Evolutionary conservation across 2,888 invertebrate species (phyloP), one percentile per base, ranked within the genome.

Genomic region (Labia minor): DNA sequence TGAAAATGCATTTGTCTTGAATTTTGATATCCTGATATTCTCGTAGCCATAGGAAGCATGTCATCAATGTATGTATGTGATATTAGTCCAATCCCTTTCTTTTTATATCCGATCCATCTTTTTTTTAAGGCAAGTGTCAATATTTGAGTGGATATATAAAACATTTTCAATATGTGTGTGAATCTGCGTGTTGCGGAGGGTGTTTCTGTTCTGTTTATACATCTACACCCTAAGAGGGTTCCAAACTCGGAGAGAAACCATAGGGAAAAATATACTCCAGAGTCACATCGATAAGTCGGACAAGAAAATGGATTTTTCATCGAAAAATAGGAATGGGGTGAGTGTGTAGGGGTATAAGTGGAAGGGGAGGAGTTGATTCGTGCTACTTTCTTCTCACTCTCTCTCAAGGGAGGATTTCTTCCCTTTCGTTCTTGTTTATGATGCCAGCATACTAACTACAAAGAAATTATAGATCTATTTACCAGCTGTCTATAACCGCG

Each of bases 241-340:
- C n/a, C 49, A 49, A 16, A 49, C 49, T 49, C 14, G 14, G 49
- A 49, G 49, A 49, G 16, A 49, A 49, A 49, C 49, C 49, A 49
- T 49, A 49, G 49, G 49, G 49, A 49, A 49, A 49, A 49, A 49
- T 49, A 67, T 67, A 70, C 70, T 70, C 70, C 62, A 62, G 78
- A 77, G 78, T 75, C 74, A 75, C 78, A 79, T 79, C 79, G 78
- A 78, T 79, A 78, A 78, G 78, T 78, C 78, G 74, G 73, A 67
- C 75, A 76, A 78, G 78, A 79, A 49, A 79, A 79, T 79, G 78
- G 79, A 79, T 79, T 78, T 78, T 78, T 78, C 78, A 78, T 78
- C 77, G 76, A 71, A 78, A 76, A 77, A 77, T 77, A 77, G 76
- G 76, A 76, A 74, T 73, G 75, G 63, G 26, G 65, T 26, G 26